Conservation (phyloP, 2,888 invertebrate genomes). For the Syrphus vitripennis region DNA sequence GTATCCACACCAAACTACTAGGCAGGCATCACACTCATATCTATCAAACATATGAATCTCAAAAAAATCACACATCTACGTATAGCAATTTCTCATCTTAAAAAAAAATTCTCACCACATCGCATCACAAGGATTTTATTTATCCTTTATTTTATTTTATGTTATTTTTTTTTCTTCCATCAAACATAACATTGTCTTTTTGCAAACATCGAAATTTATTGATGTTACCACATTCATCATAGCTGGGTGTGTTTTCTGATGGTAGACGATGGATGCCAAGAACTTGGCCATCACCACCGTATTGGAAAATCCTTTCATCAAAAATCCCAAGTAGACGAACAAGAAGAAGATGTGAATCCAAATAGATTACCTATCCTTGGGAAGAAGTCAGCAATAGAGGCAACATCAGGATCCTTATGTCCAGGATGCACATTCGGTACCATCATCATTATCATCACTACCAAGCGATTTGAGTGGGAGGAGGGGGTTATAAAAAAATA, state of each 20-base stretch:
- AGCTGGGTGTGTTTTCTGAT: not conserved
- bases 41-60: not conserved
- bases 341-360: constrained; percentile 62
- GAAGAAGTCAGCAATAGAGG: constrained; percentile 58
- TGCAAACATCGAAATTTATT: constrained; percentile 65
- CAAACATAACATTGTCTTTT: constrained; percentile 32
- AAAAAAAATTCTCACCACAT: constrained; percentile 48
- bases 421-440: constrained; percentile 62
- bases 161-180: not conserved
- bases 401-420: constrained; percentile 47
- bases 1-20: not conserved
- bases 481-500: constrained; percentile 16
- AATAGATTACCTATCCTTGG: constrained; percentile 64
- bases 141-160: constrained; percentile 23
- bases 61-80: constrained; percentile 41
- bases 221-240: constrained; percentile 69
- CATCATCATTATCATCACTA: constrained; percentile 44
- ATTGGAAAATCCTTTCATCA: constrained; percentile 65
- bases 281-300: constrained; percentile 33
- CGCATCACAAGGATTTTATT: constrained; percentile 38
- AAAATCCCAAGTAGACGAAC: not conserved
- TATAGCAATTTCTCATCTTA: constrained; percentile 31
- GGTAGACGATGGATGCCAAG: constrained; percentile 38
- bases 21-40: not conserved
- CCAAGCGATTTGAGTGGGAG: not conserved